phyloP scores from a whole-genome alignment of 2,797 vertebrate genomes.

The Amblyraja radiata region DNA sequence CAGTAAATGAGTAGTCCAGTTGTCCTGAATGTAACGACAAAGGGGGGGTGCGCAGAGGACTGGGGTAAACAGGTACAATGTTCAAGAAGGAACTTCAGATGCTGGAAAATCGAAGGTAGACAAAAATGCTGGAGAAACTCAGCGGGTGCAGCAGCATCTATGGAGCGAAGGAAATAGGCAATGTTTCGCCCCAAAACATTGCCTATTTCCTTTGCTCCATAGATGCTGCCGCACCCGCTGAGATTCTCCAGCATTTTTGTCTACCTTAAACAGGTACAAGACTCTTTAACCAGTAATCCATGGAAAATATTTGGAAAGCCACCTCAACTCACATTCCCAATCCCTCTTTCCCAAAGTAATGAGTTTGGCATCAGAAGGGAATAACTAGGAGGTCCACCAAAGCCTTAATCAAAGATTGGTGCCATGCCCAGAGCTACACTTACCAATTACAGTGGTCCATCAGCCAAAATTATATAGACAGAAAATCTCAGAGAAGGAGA shows the following conservation, averaged over 20 bases:
- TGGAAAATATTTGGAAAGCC: not conserved
- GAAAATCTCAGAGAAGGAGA: not conserved
- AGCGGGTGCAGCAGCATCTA: too few species aligned
- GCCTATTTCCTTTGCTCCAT: too few species aligned
- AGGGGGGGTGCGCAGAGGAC: not conserved
- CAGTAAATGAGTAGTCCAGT: not conserved
- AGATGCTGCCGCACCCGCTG: too few species aligned
- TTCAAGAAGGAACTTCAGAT: too few species aligned
- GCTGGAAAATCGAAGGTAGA: too few species aligned
- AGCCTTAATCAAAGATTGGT: not conserved
- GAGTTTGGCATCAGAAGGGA: too few species aligned
- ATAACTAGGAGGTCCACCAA: not conserved
- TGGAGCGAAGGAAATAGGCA: too few species aligned
- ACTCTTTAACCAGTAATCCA: not conserved
- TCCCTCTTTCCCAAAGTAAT: not conserved
- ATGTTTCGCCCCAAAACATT: too few species aligned
- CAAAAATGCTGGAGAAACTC: too few species aligned
- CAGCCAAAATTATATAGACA: not conserved
- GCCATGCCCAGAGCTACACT: not conserved
- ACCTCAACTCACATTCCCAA: not conserved
- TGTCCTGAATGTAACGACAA: not conserved
- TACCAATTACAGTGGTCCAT: too few species aligned
- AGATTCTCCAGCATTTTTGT: too few species aligned
- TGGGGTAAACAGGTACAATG: not conserved
- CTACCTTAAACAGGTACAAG: not conserved